Conservation (phyloP, 1,140 invertebrate genomes). For the Nixonia krombeini region DNA sequence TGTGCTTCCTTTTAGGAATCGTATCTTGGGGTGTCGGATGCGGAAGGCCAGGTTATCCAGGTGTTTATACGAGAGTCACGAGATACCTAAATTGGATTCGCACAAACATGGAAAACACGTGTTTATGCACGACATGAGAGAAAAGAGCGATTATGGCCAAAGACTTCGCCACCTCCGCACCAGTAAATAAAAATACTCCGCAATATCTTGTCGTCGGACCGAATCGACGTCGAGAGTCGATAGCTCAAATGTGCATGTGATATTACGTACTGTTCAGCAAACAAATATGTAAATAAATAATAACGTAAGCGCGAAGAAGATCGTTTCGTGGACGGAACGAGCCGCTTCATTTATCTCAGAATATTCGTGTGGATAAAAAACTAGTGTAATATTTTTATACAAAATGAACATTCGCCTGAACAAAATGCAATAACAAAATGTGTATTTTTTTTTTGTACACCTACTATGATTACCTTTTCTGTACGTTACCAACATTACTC, state of each 20-base stretch:
- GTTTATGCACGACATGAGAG: slow-evolving; percentile 68
- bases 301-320: slow-evolving; percentile 7
- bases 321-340: no score
- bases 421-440: no score
- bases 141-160: no score
- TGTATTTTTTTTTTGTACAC: no score
- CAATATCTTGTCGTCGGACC: not conserved
- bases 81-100: slow-evolving; percentile 79
- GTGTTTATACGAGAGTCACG: slow-evolving; percentile 81
- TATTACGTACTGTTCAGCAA: no score
- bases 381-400: no score
- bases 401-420: no score
- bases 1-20: no score
- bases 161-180: not conserved
- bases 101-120: slow-evolving; percentile 75
- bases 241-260: slow-evolving; percentile 20
- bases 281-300: slow-evolving; percentile 22
- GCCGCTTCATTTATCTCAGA: no score
- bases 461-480: no score
- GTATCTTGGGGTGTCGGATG: slow-evolving; percentile 80
- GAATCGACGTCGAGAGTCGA: not conserved
- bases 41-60: slow-evolving; percentile 75
- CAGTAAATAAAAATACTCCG: not conserved
- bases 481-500: no score
- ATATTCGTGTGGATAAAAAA: no score